These are phyloP conservation scores for Eupithecia subumbrata DNA, from an alignment of 2,888 invertebrate genomes.

Conservation along the genomic window DNA sequence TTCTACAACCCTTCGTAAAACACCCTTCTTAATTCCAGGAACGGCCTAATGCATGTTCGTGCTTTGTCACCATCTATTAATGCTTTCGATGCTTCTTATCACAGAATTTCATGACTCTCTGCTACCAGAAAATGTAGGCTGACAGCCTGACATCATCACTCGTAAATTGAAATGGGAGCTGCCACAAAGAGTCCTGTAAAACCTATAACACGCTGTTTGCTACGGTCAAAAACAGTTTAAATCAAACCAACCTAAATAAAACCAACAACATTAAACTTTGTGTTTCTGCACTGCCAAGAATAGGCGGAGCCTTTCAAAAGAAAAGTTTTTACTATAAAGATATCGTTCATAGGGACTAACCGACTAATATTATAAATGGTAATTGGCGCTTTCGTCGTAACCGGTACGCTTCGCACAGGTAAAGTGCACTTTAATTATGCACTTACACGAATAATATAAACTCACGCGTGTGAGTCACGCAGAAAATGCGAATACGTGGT, in stretches of 20 bases:
- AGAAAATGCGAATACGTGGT: not conserved
- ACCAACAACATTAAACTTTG: not conserved
- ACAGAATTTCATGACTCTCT: not conserved
- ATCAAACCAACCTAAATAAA: conserved; percentile 44
- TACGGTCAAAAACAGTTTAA: conserved; percentile 32
- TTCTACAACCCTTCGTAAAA: not conserved
- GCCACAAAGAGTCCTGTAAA: not conserved
- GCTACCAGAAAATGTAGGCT: not conserved
- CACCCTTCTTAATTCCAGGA: not conserved
- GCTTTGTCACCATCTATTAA: not conserved
- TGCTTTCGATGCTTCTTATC: not conserved
- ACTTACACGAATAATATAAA: not conserved
- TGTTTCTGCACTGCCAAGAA: not conserved
- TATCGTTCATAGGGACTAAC: too few relatives aligned
- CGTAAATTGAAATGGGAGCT: not conserved
- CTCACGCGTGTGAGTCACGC: not conserved
- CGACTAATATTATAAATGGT: too few relatives aligned
- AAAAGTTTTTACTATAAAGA: too few relatives aligned
- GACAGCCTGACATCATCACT: not conserved
- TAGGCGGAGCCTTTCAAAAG: not conserved
- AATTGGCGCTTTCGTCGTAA: not conserved
- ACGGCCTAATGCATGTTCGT: not conserved
- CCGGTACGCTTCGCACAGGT: not conserved
- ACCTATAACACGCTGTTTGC: not conserved
- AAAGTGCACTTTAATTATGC: not conserved